Base-by-base conservation (phyloP, 2,888 invertebrate genomes). In the Eupeodes luniger region DNA sequence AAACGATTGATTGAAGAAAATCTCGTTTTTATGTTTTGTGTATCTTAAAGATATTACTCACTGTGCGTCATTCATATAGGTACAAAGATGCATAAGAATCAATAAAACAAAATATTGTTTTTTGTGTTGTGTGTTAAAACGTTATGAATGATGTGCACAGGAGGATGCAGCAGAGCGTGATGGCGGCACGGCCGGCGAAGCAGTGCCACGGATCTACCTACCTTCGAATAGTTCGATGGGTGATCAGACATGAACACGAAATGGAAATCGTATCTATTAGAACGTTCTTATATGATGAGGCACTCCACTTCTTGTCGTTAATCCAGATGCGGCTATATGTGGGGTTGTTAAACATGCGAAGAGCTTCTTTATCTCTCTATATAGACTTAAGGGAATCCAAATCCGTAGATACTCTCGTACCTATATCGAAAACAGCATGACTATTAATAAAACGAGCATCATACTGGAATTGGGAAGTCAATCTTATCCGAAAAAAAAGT, bases 61-160 rank as follows among this genome's bases (percentile, higher is more conserved):
- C 40, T 40, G 40, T 19, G n/a, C 57, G 59, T 81, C 75, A 70
- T 70, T 70, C 69, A 70, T 36, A 19, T 27, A 27, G 27, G 2
- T 27, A 66, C 27, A 36, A 36, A 44, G 27, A 67, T 55, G 66
- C 40, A 83, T 79, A 80, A 76, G 80, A 87, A 83, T 79, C 75
- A 47, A 83, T 75, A 82, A 74, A 82, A 85, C 74, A 81, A 78
- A 64, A 77, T 55, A 74, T 75, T 49, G n/a, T 84, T 57, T 19
- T 47, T 61, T 69, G 62, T 69, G 69, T 66, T 55, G 40, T 77
- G 80, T 64, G 70, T 74, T 75, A 75, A 67, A 64, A 81, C 44
- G 81, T 88, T 85, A 88, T 88, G 88, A 87, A 85, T 88, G 85
- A 88, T 88, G 88, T 81, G 78, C 81, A 85, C 88, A 85, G 81